Percentiles rank a stretch among this genome's conserved stretches.
Evolutionary conservation across 1,140 invertebrate genomes (phyloP).

Genomic region (Hermatobates lingyangjiaoensis): DNA sequence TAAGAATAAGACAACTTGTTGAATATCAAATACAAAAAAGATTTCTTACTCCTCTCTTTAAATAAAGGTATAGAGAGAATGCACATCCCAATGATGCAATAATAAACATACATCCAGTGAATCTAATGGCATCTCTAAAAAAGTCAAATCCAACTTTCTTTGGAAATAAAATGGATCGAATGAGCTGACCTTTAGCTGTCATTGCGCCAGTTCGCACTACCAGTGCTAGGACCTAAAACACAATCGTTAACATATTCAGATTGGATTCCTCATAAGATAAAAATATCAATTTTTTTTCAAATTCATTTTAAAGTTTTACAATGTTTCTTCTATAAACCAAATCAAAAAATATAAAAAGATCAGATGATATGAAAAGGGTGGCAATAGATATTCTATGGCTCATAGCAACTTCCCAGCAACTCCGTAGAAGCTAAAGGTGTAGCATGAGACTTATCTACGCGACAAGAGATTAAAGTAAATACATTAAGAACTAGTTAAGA

Average conservation of each 20-base stretch:
- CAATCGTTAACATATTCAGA: too few species aligned
- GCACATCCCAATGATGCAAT: slow-evolving; percentile 32
- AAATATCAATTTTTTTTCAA: too few species aligned
- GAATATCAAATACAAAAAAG: background rate
- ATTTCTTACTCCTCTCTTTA: slow-evolving; percentile 29
- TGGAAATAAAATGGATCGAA: slow-evolving; percentile 88
- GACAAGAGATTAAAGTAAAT: too few species aligned
- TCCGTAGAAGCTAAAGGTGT: too few species aligned
- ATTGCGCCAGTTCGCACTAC: slow-evolving; percentile 66
- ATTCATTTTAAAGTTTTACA: too few species aligned
- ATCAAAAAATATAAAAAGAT: too few species aligned
- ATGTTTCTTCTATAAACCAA: too few species aligned
- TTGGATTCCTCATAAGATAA: background rate
- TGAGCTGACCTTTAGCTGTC: slow-evolving; percentile 76
- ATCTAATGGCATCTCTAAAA: slow-evolving; percentile 72
- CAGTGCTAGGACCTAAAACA: slow-evolving; percentile 40
- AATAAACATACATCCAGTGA: slow-evolving; percentile 36
- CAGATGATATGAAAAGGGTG: too few species aligned
- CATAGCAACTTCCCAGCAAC: too few species aligned
- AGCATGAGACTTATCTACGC: too few species aligned
- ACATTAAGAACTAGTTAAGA: too few species aligned
- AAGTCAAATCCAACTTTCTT: slow-evolving; percentile 79
- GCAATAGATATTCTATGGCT: too few species aligned
- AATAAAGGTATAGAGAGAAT: slow-evolving; percentile 34
- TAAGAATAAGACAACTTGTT: slow-evolving; percentile 1